These are phyloP conservation scores for Umimayanthus chanpuru DNA, from an alignment of 92 coral and sea anemone genomes.

Conservation along the genomic window DNA sequence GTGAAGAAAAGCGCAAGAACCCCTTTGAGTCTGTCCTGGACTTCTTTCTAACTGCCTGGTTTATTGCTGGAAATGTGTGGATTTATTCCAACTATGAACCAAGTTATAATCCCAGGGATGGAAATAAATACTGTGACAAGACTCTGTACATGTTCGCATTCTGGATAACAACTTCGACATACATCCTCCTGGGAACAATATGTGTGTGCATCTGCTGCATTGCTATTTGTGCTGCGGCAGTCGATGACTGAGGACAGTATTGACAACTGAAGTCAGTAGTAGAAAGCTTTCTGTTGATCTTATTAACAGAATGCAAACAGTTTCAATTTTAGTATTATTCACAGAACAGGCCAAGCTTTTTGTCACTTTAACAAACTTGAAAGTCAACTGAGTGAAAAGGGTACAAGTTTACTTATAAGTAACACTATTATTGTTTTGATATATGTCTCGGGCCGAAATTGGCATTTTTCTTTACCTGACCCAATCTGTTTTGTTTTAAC, in stretches of 20 bases:
- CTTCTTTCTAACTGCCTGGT: constrained; percentile 90
- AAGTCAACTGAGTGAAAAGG: too few relatives aligned
- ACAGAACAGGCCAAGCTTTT: not conserved
- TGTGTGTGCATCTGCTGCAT: constrained; percentile 88
- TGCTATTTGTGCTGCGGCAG: constrained; percentile 80
- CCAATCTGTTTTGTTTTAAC: too few relatives aligned
- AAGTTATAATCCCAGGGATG: not conserved
- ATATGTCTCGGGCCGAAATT: too few relatives aligned
- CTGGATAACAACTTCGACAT: constrained; percentile 89
- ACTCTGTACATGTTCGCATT: constrained; percentile 96
- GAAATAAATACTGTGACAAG: constrained; percentile 63
- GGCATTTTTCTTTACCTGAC: too few relatives aligned
- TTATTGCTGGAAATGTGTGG: constrained; percentile 97
- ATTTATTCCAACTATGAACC: constrained; percentile 81
- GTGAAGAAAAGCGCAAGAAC: constrained; percentile 55
- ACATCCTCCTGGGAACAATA: constrained; percentile 71
- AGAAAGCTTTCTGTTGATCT: too few relatives aligned
- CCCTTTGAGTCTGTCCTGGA: constrained; percentile 77
- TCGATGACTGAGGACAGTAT: constrained; percentile 34
- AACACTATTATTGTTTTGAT: too few relatives aligned
- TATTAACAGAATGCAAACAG: not conserved
- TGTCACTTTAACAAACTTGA: not conserved
- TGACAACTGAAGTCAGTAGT: too few relatives aligned
- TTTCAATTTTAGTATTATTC: not conserved
- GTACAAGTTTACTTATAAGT: too few relatives aligned